Evolutionary conservation across 1,140 invertebrate species (phyloP), one percentile per base, ranked within the genome.

Genomic region (Leguminivora glycinivorella): DNA sequence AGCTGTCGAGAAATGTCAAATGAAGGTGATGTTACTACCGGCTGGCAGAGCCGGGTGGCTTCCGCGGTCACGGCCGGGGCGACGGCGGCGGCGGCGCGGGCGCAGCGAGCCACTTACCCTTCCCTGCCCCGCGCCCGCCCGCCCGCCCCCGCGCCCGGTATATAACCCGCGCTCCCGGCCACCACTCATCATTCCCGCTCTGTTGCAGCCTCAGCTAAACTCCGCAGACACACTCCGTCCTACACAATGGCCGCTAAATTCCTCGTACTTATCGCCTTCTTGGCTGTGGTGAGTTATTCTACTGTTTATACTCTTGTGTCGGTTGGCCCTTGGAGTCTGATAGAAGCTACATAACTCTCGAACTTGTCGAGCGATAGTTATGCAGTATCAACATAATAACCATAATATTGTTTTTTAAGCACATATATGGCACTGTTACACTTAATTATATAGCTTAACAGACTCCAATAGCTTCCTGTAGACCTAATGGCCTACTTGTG

Each of bases 261-360:
- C 72, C 22, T 87, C 70, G 67, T 83, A 0, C 70, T 89, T 75
- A 56, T 82, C 72, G 84, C 84, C 72, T 87, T 81, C 79, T 29
- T 90, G 69, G 88, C 86, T 68, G 66, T 88, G 74, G 88, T 90
- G 69, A 85, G 86, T 88, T 67, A 29, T 68, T 68, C 2, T 24
- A 52, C 19, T 40, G 14, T n/a, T 31, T 24, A 40, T 12, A 38
- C 10, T 12, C 34, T 38, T 38, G 10, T 38, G 34, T 2, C 12
- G 2, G 34, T 14, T 38, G 14, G 34, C 10, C 14, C 14, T 38
- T 38, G 34, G 2, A 3, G 1, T 34, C 31, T 12, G 34, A 6
- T 31, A 31, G n/a, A n/a, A 31, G 29, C 29, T 31, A 34, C n/a
- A n/a, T n/a, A n/a, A n/a, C n/a, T n/a, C n/a, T n/a, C n/a, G n/a